Conservation (phyloP, 2,888 invertebrate species). For the Plebejus argus region DNA sequence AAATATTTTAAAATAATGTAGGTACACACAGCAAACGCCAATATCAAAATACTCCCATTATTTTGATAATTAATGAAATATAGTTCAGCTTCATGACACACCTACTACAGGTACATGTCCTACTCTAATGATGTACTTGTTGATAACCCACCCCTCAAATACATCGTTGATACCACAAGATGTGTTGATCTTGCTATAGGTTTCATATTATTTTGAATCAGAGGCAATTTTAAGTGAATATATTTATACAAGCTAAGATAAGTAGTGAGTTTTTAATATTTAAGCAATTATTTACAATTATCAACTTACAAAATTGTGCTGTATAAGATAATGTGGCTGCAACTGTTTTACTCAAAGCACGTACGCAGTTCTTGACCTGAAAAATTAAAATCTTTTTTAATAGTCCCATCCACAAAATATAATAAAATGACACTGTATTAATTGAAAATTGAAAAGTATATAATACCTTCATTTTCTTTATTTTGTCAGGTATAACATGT, state of each 20-base stretch:
- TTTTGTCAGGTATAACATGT: conserved; percentile 32
- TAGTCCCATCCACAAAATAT: background rate
- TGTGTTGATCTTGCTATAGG: background rate
- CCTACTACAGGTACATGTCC: background rate
- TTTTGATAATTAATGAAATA: no score
- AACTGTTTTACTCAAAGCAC: conserved; percentile 37
- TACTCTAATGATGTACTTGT: conserved; percentile 2
- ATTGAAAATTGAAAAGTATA: background rate
- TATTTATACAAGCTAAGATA: no score
- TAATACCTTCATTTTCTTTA: conserved; percentile 27
- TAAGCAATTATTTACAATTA: background rate
- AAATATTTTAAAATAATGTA: background rate
- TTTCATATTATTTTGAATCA: background rate
- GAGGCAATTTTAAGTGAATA: no score
- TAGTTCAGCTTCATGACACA: no score
- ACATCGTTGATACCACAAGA: background rate
- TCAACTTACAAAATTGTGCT: conserved; percentile 38
- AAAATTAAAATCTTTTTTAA: conserved; percentile 18
- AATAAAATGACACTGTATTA: background rate
- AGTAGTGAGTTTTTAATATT: no score
- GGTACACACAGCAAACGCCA: background rate
- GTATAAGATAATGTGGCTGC: conserved; percentile 38
- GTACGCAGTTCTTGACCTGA: conserved; percentile 40
- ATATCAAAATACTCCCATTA: no score
- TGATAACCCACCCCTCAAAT: background rate